Evolutionary conservation across 2,113 vertebrate genomes (phyloP), one percentile per base, ranked within the genome.

Genomic region (Muscicapa adusta): DNA sequence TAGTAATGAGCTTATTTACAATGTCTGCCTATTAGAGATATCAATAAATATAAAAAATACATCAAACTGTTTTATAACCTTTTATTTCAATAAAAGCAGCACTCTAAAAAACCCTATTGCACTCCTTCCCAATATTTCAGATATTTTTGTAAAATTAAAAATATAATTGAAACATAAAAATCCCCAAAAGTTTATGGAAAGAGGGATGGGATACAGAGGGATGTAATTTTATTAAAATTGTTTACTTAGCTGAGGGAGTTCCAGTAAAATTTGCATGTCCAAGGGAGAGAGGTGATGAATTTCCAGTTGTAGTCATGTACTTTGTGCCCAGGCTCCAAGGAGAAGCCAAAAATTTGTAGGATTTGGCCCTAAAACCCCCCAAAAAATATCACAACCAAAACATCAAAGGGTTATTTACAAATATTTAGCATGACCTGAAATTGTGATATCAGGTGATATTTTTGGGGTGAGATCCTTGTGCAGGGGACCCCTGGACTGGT

Each of bases 1-100:
- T 40, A 73, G 34, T 47, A 50, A 54, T 24, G 33, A 74, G 26
- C 9, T 85, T 40, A 73, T 77, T 91, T 66, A 62, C 62, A 50
- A 58, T 5, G 6, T 23, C n/a, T 45, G 10, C 18, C 5, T 14
- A 10, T 31, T 51, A 71, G 3, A 5, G 38, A 9, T 71, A 36
- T n/a, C 12, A 63, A 53, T n/a, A 82, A 82, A 53, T 43, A 75
- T 5, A 54, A 70, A 61, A 78, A 70, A 25, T 5, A 63, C 6
- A 40, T 58, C 13, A 68, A 73, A 54, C 4, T 0, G 0, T 8
- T 81, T 65, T 42, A 5, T 42, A 72, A 57, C 5, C 5, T 57
- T 93, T 91, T 86, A 67, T 71, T 82, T 87, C 31, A 70, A 66
- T 45, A 62, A 89, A 86, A 34, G 12, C 57, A 88, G 43, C 9